Conservation (phyloP, 2,888 invertebrate species). For the Chloroclystis v-ata region DNA sequence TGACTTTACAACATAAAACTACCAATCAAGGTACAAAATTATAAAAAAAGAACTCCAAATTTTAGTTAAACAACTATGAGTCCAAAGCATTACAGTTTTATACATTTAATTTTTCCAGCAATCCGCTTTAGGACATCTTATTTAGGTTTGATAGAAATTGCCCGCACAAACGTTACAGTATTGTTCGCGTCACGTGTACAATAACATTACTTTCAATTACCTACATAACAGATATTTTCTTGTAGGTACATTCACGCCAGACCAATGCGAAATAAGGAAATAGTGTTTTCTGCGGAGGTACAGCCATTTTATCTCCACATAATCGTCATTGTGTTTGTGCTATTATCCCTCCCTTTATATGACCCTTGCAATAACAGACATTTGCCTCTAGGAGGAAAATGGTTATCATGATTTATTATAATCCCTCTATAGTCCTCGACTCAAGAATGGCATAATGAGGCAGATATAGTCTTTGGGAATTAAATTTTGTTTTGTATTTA, state of each 20-base stretch:
- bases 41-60: too few relatives aligned
- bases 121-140: too few relatives aligned
- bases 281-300: constrained; percentile 14
- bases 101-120: too few relatives aligned
- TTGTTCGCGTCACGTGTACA: constrained; percentile 1
- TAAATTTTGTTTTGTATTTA: neutral
- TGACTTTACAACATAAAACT: too few relatives aligned
- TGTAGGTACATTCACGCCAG: constrained; percentile 4
- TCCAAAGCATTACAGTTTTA: too few relatives aligned
- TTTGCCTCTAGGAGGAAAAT: constrained; percentile 24
- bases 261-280: constrained; percentile 19
- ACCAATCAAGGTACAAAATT: too few relatives aligned
- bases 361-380: constrained; percentile 32
- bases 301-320: constrained; percentile 22
- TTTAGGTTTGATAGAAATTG: too few relatives aligned
- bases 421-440: neutral
- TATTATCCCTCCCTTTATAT: constrained; percentile 26
- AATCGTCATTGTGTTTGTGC: constrained; percentile 24
- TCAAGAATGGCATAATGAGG: neutral
- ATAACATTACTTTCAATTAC: constrained; percentile 17
- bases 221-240: constrained; percentile 15
- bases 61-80: too few relatives aligned
- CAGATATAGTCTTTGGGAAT: neutral
- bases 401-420: constrained; percentile 7
- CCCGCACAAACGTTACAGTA: neutral